phyloP scores from a whole-genome alignment of 2,797 vertebrate species.

The Etheostoma nigrum region DNA sequence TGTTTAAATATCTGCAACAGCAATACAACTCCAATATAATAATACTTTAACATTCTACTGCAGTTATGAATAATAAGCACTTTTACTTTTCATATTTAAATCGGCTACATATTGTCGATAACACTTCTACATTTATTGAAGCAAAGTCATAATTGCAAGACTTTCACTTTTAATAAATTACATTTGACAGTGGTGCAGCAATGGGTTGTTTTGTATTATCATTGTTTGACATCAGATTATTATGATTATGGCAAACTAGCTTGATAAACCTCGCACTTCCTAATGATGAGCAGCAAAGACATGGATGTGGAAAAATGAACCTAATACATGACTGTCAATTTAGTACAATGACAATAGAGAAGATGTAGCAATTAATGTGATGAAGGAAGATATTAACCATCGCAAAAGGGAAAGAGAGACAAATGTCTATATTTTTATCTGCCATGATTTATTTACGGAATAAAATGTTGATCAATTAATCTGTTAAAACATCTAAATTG shows the following conservation, averaged over 20 bases:
- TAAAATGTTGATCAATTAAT: slow-evolving; percentile 1
- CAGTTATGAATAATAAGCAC: slow-evolving; percentile 1
- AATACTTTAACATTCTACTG: background rate
- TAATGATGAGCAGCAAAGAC: slow-evolving; percentile 2
- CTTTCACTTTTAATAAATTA: background rate
- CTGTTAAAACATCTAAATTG: background rate
- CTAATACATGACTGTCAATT: background rate
- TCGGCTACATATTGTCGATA: background rate
- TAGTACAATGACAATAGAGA: background rate
- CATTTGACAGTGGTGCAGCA: background rate
- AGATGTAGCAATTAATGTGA: background rate
- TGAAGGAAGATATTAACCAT: background rate
- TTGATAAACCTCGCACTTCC: slow-evolving; percentile 14
- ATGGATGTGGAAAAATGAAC: background rate
- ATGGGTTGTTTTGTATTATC: background rate
- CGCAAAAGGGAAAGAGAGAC: background rate
- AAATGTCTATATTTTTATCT: background rate
- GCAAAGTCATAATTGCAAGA: background rate
- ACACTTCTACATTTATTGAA: background rate
- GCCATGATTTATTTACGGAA: background rate
- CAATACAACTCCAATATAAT: background rate
- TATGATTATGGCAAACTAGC: background rate
- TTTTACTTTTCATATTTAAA: background rate
- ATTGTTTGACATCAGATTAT: slow-evolving; percentile 28
- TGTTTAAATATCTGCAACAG: background rate